Conservation (phyloP, 2,113 vertebrate genomes). For the Ciconia stormi region DNA sequence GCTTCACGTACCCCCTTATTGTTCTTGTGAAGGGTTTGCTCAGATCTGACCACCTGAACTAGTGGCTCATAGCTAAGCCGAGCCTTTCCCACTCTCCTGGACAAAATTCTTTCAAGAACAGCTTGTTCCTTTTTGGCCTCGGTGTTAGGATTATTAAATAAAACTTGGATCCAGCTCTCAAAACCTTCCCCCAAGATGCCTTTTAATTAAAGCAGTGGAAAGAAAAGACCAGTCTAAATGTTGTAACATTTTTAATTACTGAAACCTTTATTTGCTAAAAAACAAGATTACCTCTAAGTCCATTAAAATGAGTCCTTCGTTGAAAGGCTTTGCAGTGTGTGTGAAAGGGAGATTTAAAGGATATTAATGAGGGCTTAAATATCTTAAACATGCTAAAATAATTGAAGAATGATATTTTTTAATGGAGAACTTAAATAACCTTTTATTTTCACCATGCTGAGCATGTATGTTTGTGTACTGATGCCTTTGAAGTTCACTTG, state of each 20-base stretch:
- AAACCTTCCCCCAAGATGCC: conserved; percentile 35
- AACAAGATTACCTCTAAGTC: conserved; percentile 46
- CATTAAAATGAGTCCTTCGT: neutral
- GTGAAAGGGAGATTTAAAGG: conserved; percentile 37
- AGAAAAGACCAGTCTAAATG: conserved; percentile 37
- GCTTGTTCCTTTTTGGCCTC: neutral
- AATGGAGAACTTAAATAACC: neutral
- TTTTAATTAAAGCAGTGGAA: conserved; percentile 53
- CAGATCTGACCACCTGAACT: neutral
- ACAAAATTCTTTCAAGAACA: conserved; percentile 18
- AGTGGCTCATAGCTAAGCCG: neutral
- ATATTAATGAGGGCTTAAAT: conserved; percentile 36
- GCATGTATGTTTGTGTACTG: neutral
- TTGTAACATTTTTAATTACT: conserved; percentile 55
- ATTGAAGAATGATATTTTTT: conserved; percentile 31
- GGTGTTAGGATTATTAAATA: neutral
- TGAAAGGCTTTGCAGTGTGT: conserved; percentile 12
- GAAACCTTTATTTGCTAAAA: conserved; percentile 55
- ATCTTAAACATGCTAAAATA: conserved; percentile 29
- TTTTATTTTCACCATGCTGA: neutral
- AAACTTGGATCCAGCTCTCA: neutral
- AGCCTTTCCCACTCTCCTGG: neutral
- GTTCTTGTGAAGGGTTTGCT: neutral
- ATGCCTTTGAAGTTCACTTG: neutral
- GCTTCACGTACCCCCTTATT: neutral